phyloP scores from a whole-genome alignment of 2,797 vertebrate species.

The Clarias laeviceps region DNA sequence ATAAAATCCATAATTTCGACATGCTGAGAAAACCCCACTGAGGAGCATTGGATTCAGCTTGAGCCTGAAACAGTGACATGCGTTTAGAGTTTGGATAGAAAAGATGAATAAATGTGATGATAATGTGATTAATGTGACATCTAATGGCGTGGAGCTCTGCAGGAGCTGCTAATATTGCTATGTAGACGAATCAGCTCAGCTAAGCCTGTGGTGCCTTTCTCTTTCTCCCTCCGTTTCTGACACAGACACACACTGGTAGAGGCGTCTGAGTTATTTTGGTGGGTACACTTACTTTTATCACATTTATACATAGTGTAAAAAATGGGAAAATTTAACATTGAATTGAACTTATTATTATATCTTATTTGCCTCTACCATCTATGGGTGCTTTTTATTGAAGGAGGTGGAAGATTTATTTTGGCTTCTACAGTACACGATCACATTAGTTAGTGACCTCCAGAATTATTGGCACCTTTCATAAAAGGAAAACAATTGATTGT shows the following conservation, averaged over 20 bases:
- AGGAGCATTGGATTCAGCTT: neutral
- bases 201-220: constrained; percentile 17
- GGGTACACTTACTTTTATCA: constrained; percentile 3
- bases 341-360: constrained; percentile 36
- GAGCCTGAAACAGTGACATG: constrained; percentile 20
- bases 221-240: constrained; percentile 6
- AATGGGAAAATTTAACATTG: neutral
- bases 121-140: constrained; percentile 34
- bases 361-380: constrained; percentile 19
- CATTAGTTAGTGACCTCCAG: neutral
- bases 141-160: constrained; percentile 28
- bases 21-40: constrained; percentile 8
- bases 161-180: constrained; percentile 18
- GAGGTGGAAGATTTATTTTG: constrained; percentile 11
- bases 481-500: neutral
- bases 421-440: neutral
- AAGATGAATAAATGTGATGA: constrained; percentile 35
- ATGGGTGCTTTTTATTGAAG: constrained; percentile 15
- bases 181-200: neutral
- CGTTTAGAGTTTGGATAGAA: constrained; percentile 27
- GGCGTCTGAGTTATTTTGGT: neutral
- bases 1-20: constrained; percentile 16
- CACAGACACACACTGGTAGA: neutral
- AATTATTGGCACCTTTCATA: neutral
- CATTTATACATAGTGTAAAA: constrained; percentile 33